Base-by-base conservation (phyloP, 2,113 vertebrate species). In the Gambusia holbrooki region DNA sequence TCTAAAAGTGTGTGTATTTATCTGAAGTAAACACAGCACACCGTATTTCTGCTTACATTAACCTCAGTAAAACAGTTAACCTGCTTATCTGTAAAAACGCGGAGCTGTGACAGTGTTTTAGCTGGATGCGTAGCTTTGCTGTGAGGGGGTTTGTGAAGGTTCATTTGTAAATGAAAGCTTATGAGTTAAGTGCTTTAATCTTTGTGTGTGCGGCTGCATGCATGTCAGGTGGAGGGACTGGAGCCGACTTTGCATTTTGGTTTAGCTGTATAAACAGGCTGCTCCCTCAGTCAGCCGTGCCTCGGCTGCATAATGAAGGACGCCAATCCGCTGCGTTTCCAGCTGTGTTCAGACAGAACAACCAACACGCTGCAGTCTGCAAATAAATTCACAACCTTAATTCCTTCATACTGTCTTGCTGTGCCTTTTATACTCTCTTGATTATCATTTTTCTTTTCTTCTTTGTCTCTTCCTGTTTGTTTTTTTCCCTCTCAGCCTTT, bases 241-340 rank as follows among this genome's bases (percentile, higher is more conserved):
- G 69, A 87, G 84, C 76, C 62, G 58, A 84, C 80, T 76, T 22
- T 88, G 85, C 78, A 9, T 82, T 90, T 84, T 69, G 85, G 84
- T 90, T 90, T 87, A 78, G 85, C 87, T 91, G 84, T 92, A 92
- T 90, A 93, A 93, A 90, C 91, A 89, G 84, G 87, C 90, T 87
- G 82, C 90, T 93, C 82, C 48, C 83, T 84, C 85, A 82, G 88
- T 76, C 90, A 77, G 87, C 88, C 87, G 89, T 93, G 90, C 84
- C 70, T 64, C 33, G 61, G 89, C 85, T 94, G 90, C 90, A 89
- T 93, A 93, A 93, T 93, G 87, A 94, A 92, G 88, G 88, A 90
- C 66, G 80, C 77, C 69, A 79, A 83, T 91, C 90, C 84, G 89
- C 90, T 86, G 90, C 90, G 90, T 92, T 91, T 92, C 89, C 87